These are phyloP conservation scores for Pardalotus punctatus DNA, from an alignment of 2,113 vertebrate species.

Conservation along the genomic window DNA sequence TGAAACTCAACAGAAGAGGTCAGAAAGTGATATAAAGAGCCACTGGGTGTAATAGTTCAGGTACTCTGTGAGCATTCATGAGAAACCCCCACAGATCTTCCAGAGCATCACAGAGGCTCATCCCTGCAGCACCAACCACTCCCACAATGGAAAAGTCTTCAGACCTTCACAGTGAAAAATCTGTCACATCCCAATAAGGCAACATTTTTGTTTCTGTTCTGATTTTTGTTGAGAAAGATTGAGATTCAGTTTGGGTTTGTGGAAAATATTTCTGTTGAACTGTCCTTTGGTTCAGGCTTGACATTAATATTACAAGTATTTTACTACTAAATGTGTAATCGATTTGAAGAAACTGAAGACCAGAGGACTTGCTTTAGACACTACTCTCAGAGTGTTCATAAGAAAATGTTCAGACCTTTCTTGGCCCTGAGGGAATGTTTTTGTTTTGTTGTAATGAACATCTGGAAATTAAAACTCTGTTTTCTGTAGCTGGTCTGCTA, in stretches of 20 bases:
- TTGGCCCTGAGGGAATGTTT: neutral
- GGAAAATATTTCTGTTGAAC: neutral
- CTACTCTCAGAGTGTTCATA: neutral
- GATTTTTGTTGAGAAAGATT: neutral
- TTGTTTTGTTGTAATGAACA: neutral
- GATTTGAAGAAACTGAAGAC: neutral
- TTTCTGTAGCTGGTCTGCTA: neutral
- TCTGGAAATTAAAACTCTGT: neutral
- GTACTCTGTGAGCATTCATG: neutral
- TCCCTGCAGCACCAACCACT: accelerated
- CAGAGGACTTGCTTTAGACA: neutral
- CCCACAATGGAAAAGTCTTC: neutral
- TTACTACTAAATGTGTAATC: neutral
- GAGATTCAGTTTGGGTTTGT: neutral
- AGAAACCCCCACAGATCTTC: neutral
- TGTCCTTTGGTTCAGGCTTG: neutral
- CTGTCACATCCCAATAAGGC: neutral
- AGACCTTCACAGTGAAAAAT: neutral
- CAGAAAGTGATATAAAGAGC: neutral
- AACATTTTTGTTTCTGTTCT: neutral
- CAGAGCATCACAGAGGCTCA: neutral
- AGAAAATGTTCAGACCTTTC: neutral
- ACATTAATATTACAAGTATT: neutral
- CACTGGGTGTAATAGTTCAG: neutral
- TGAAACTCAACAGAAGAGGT: neutral